phyloP scores from a whole-genome alignment of 2,797 vertebrate species.

The Pygocentrus nattereri region DNA sequence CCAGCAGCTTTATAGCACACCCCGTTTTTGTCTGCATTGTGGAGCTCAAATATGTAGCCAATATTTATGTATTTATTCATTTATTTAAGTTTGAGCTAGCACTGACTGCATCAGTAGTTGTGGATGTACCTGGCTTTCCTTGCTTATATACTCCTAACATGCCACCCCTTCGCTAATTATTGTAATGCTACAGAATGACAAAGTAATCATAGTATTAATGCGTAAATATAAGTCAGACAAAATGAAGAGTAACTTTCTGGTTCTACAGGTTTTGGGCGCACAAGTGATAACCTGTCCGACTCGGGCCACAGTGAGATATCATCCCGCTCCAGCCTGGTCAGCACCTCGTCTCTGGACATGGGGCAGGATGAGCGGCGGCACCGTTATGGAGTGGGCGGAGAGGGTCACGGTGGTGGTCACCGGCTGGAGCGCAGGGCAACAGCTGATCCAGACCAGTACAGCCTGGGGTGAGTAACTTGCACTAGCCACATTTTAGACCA shows the following conservation, averaged over 20 bases:
- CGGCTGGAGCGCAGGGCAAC: conserved; percentile 89
- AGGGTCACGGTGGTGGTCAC: conserved; percentile 83
- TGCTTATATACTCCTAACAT: too few species aligned
- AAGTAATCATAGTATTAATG: not conserved
- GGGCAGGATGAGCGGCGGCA: conserved; percentile 91
- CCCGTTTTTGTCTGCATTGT: too few species aligned
- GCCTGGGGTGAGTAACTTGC: conserved; percentile 84
- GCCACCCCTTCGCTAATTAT: not conserved
- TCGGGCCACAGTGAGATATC: conserved; percentile 98
- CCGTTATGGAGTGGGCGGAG: conserved; percentile 89
- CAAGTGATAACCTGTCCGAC: conserved; percentile 93
- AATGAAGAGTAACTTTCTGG: not conserved
- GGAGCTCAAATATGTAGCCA: too few species aligned
- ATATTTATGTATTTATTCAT: too few species aligned
- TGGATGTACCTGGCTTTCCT: too few species aligned
- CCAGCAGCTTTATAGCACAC: too few species aligned
- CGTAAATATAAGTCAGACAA: not conserved
- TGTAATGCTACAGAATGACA: not conserved
- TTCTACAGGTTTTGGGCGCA: conserved; percentile 81
- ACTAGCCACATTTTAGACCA: not conserved
- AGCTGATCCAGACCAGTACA: conserved; percentile 94
- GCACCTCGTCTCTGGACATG: conserved; percentile 96
- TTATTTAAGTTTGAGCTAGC: too few species aligned
- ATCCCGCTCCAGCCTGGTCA: conserved; percentile 96
- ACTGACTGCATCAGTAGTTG: too few species aligned